Base-by-base conservation (phyloP, 2,888 invertebrate species). In the Junonia oenone region DNA sequence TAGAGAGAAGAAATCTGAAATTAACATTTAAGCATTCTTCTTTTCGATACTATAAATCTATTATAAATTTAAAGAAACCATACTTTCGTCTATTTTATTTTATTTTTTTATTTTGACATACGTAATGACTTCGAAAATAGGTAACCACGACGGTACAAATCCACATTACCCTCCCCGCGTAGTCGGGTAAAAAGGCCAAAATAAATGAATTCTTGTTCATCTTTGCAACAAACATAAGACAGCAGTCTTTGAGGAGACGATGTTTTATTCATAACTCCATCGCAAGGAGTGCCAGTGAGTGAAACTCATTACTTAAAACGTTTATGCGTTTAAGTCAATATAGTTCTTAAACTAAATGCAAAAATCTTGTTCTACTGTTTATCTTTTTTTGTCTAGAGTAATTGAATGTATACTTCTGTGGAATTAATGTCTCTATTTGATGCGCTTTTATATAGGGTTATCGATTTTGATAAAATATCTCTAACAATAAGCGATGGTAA, bases 251-350 rank as follows among this genome's bases (percentile, higher is more conserved):
- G 26, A 62, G 61, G 62, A 63, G 61, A 61, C 55, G 17, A 69
- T 71, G 67, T 68, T 66, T 68, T 68, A 71, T 71, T 71, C 69
- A 69, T 66, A 51, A 45, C 54, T 59, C 55, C 61, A 64, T 59
- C 51, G 59, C 48, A 61, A 58, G 56, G 56, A 67, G 65, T 65
- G 65, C 57, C 59, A 60, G 58, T 61, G 63, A 68, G 62, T 59
- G 63, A 68, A 67, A 65, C 63, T 72, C 73, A 71, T 69, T 73
- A 73, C 73, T 72, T 76, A 71, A 77, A 78, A 75, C 70, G 68
- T 68, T 77, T 73, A 68, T 71, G 66, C 69, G 62, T 65, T 75
- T 76, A 54, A 58, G 47, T 57, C 51, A 56, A 60, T 40, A 40
- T 55, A 55, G 51, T 55, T 51, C 51, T 47, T 56, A 33, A 45